Percentiles rank a stretch among this genome's conserved stretches.
Conservation (phyloP, 1,140 invertebrate species). For the Ladona fulva region DNA sequence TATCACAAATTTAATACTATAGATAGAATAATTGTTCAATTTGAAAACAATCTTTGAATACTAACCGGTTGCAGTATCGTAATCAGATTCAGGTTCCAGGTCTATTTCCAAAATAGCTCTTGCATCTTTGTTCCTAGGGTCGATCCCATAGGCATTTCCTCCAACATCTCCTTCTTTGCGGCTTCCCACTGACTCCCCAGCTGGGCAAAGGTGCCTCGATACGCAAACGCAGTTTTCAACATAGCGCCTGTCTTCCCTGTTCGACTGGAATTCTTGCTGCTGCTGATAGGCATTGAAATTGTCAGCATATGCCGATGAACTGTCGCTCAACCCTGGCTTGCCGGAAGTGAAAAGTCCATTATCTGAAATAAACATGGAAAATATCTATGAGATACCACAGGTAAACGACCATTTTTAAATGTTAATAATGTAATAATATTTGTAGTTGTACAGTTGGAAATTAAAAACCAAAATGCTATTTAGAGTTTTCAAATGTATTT, state of each 20-base stretch:
- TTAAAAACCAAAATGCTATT: too few relatives aligned
- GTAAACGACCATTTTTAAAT: too few relatives aligned
- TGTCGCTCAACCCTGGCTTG: neutral
- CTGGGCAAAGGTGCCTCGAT: neutral
- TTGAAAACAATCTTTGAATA: too few relatives aligned
- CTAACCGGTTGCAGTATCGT: too few relatives aligned
- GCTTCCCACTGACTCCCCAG: neutral
- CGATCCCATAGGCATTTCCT: neutral
- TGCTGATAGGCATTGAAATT: neutral
- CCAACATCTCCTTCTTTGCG: neutral
- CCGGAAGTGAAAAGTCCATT: neutral
- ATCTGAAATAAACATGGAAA: neutral
- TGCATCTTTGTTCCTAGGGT: neutral
- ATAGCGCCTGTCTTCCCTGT: neutral
- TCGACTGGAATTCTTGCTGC: neutral
- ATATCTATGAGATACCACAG: neutral
- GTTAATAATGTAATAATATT: too few relatives aligned
- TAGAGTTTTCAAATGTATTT: too few relatives aligned
- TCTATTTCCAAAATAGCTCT: too few relatives aligned
- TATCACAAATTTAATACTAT: too few relatives aligned
- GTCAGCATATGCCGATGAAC: neutral
- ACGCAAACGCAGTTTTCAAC: neutral
- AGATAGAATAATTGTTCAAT: too few relatives aligned
- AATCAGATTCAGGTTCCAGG: too few relatives aligned
- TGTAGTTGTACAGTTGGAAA: too few relatives aligned